phyloP scores from a whole-genome alignment of 2,797 vertebrate species.

The Podarcis siculus region DNA sequence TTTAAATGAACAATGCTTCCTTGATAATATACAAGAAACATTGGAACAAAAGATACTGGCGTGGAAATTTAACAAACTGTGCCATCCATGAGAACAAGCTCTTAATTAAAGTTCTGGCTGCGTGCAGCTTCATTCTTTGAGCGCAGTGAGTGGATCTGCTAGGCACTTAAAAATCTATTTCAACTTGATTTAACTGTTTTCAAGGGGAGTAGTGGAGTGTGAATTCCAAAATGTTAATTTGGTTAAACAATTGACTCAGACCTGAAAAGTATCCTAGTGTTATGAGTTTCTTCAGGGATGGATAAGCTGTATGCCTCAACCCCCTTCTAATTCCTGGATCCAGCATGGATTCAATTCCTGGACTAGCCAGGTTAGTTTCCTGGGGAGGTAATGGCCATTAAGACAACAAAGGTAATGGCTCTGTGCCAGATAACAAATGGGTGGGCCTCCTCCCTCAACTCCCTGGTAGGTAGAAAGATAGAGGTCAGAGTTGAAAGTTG shows the following conservation, averaged over 20 bases:
- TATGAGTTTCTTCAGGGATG: no score
- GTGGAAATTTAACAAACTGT: constrained; percentile 52
- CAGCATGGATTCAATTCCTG: no score
- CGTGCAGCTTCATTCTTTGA: constrained; percentile 51
- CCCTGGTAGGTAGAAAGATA: no score
- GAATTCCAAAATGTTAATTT: constrained; percentile 62
- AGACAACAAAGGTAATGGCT: no score
- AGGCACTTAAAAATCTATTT: constrained; percentile 61
- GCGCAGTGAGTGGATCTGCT: constrained; percentile 56
- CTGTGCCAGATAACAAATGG: no score
- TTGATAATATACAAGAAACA: constrained; percentile 43
- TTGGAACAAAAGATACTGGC: constrained; percentile 50
- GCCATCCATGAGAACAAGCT: constrained; percentile 48
- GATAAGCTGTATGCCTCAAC: no score
- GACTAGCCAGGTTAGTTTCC: no score
- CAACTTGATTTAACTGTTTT: constrained; percentile 66
- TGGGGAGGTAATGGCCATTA: no score
- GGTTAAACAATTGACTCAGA: constrained; percentile 51
- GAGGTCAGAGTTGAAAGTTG: no score
- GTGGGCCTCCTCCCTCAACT: no score
- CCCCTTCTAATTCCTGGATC: no score
- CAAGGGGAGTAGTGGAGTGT: constrained; percentile 49
- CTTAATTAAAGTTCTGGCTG: constrained; percentile 61
- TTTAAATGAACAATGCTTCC: constrained; percentile 35
- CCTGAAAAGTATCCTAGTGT: constrained; percentile 32